A percentile compares a stretch with the other conserved stretches of the same genome.
phyloP scores from a whole-genome alignment of 1,140 invertebrate species.

The Neuroterus valhalla region DNA sequence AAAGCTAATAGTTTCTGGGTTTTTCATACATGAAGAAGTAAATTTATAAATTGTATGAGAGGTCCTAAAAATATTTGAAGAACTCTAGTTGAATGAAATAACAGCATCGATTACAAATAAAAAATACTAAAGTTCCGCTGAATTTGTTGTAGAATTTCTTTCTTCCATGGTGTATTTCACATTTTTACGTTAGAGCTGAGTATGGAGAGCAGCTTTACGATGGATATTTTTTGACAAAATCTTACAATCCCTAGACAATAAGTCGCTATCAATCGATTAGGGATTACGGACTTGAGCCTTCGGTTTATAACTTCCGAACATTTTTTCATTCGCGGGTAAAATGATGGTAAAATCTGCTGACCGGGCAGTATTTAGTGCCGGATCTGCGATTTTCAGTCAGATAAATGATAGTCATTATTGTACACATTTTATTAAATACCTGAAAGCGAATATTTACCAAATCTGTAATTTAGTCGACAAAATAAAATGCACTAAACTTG shows the following conservation, averaged over 20 bases:
- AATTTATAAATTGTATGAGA: too few species aligned
- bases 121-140: too few species aligned
- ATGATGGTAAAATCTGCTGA: slow-evolving; percentile 25
- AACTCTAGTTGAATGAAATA: too few species aligned
- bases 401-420: background rate
- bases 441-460: too few species aligned
- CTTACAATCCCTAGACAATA: slow-evolving; percentile 13
- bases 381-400: background rate
- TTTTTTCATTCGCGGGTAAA: slow-evolving; percentile 7
- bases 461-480: too few species aligned
- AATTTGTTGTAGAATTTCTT: too few species aligned
- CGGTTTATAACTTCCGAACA: slow-evolving; percentile 5
- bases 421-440: too few species aligned
- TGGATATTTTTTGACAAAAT: background rate
- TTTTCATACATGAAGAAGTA: too few species aligned
- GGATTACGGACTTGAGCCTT: slow-evolving; percentile 18
- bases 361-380: slow-evolving; percentile 2
- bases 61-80: too few species aligned
- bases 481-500: too few species aligned
- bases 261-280: slow-evolving; percentile 21
- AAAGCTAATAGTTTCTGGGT: too few species aligned
- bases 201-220: background rate
- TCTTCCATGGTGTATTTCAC: background rate
- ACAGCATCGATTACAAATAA: too few species aligned
- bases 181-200: background rate